Percentiles rank a stretch among this genome's conserved stretches.
phyloP scores from a whole-genome alignment of 2,888 invertebrate species.

The Idaea biselata region DNA sequence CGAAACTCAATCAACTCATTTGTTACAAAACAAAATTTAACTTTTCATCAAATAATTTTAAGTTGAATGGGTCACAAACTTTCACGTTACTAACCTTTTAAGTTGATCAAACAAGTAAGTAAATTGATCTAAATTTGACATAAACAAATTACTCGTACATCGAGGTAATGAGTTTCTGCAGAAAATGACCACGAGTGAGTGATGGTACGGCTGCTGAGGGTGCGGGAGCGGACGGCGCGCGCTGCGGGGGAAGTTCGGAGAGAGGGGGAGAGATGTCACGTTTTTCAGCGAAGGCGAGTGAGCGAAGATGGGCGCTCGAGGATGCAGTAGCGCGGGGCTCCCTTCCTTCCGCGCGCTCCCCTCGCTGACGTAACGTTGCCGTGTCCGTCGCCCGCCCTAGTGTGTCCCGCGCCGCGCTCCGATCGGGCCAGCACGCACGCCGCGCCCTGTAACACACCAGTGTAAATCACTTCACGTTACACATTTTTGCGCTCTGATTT shows the following conservation, averaged over 20 bases:
- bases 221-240: slow-evolving; percentile 32
- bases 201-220: slow-evolving; percentile 33
- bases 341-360: slow-evolving; percentile 43
- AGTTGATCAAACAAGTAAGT: slow-evolving; percentile 26
- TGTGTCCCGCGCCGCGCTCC: slow-evolving; percentile 76
- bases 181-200: slow-evolving; percentile 54
- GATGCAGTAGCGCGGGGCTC: slow-evolving; percentile 75
- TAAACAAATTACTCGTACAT: slow-evolving; percentile 30
- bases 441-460: slow-evolving; percentile 65
- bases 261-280: slow-evolving; percentile 47
- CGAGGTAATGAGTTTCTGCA: slow-evolving; percentile 52
- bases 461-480: slow-evolving; percentile 76
- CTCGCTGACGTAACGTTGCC: slow-evolving; percentile 78
- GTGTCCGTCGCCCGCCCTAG: slow-evolving; percentile 75
- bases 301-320: slow-evolving; percentile 68
- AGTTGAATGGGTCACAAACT: not conserved
- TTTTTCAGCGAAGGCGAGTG: slow-evolving; percentile 51
- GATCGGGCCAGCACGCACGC: slow-evolving; percentile 62
- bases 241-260: slow-evolving; percentile 49
- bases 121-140: slow-evolving; percentile 20
- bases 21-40: too few species aligned
- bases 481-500: slow-evolving; percentile 59
- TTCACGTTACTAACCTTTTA: slow-evolving; percentile 2
- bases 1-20: too few species aligned
- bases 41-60: too few species aligned